A percentile compares a stretch with the other conserved stretches of the same genome.
Conservation (phyloP, 2,797 vertebrate genomes). For the Onychomys leucogaster region DNA sequence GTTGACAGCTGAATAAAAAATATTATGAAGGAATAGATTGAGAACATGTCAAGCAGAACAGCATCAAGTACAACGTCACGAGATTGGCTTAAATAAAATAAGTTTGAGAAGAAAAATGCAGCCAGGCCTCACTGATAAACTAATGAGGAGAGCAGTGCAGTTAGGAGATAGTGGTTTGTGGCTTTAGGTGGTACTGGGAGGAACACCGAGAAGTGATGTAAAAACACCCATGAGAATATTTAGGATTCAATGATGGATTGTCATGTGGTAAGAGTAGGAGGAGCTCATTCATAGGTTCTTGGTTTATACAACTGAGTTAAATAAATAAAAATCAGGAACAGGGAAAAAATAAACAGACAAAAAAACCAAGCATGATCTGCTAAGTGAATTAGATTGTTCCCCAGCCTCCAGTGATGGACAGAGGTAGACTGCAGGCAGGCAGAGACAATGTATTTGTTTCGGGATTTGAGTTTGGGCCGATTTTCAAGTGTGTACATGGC, state of each 20-base stretch:
- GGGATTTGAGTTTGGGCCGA: background rate
- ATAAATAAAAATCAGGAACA: background rate
- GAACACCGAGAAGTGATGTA: background rate
- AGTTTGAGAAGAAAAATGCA: background rate
- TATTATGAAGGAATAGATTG: background rate
- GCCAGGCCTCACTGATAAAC: background rate
- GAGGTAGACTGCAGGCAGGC: background rate
- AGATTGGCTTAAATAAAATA: background rate
- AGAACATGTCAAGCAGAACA: slow-evolving; percentile 4
- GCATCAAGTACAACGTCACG: background rate
- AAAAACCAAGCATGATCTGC: background rate
- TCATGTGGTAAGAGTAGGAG: background rate
- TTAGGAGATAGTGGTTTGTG: background rate
- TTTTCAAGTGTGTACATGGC: background rate
- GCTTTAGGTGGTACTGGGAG: background rate
- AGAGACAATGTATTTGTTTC: background rate
- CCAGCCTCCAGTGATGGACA: background rate
- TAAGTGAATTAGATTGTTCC: background rate
- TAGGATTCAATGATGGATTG: background rate
- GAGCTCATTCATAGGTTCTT: background rate
- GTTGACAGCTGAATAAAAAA: background rate
- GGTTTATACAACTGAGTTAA: slow-evolving; percentile 1
- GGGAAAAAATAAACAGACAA: background rate
- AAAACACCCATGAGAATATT: background rate
- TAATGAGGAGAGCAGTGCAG: background rate